Percentiles rank a stretch among this genome's conserved stretches.
These are phyloP conservation scores for Tetraodon nigroviridis DNA, from an alignment of 2,113 vertebrate species.

Conservation along the genomic window DNA sequence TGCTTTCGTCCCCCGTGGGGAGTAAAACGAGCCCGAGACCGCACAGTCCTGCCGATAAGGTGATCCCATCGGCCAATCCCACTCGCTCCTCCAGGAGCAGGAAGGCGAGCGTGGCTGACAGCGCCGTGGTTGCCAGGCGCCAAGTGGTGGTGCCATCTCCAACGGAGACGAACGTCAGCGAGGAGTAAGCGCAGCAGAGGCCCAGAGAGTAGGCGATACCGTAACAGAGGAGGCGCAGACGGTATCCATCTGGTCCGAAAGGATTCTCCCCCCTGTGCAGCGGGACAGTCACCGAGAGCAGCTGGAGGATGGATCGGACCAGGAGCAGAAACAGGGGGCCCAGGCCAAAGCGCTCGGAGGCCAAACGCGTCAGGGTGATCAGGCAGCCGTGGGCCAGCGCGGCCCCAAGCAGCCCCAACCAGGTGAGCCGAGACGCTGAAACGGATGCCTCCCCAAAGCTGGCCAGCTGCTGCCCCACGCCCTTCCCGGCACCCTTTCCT, in stretches of 20 bases:
- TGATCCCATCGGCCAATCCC: conserved; percentile 78
- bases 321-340: conserved; percentile 88
- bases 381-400: conserved; percentile 86
- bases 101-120: conserved; percentile 87
- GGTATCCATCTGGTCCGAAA: conserved; percentile 85
- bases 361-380: conserved; percentile 83
- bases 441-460: conserved; percentile 80
- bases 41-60: conserved; percentile 80
- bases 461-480: conserved; percentile 74
- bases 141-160: conserved; percentile 86
- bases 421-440: conserved; percentile 83
- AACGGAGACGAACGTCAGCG: conserved; percentile 83
- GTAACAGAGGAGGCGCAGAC: conserved; percentile 84
- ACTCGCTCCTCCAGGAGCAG: conserved; percentile 89
- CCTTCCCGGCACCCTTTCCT: conserved; percentile 54
- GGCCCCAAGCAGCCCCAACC: conserved; percentile 84
- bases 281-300: conserved; percentile 80
- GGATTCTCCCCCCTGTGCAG: conserved; percentile 84
- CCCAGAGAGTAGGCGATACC: conserved; percentile 88
- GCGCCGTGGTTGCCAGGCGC: conserved; percentile 88
- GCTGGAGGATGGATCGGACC: conserved; percentile 85
- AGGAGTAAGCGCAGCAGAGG: conserved; percentile 92
- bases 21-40: conserved; percentile 87
- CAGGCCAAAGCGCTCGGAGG: conserved; percentile 85
- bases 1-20: conserved; percentile 80